Conservation (phyloP, 2,113 vertebrate genomes). For the Rhinolophus ferrumequinum region DNA sequence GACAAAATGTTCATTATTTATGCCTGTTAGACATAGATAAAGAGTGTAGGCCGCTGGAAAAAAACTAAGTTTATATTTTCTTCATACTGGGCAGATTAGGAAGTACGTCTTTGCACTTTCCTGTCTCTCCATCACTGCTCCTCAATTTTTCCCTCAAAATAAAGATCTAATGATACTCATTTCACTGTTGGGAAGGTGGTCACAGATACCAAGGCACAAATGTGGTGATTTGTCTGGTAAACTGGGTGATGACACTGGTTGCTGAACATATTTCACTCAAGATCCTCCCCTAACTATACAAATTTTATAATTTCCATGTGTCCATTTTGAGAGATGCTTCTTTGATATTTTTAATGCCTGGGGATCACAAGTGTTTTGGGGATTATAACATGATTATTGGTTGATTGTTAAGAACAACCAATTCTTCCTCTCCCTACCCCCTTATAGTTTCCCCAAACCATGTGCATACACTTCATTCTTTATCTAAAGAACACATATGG, state of each 20-base stretch:
- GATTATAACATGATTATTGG: neutral
- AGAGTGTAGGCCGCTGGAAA: neutral
- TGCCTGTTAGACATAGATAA: neutral
- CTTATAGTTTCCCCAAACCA: neutral
- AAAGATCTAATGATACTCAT: neutral
- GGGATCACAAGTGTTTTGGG: neutral
- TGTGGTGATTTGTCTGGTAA: neutral
- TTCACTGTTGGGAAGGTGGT: neutral
- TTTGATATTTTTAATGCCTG: neutral
- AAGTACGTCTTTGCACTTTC: neutral
- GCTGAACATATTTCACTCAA: neutral
- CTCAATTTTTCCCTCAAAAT: slow-evolving; percentile 9
- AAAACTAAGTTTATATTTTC: neutral
- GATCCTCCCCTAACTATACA: neutral
- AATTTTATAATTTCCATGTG: neutral
- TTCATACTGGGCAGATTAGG: neutral
- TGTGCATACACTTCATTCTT: neutral
- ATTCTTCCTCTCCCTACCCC: neutral
- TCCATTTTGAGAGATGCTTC: neutral
- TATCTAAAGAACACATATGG: neutral
- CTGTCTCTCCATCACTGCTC: neutral
- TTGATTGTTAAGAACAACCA: neutral
- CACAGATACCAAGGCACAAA: neutral
- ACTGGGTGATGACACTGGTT: neutral
- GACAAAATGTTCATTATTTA: neutral